phyloP scores from a whole-genome alignment of 2,888 invertebrate genomes.

The Ophioninae sp. region DNA sequence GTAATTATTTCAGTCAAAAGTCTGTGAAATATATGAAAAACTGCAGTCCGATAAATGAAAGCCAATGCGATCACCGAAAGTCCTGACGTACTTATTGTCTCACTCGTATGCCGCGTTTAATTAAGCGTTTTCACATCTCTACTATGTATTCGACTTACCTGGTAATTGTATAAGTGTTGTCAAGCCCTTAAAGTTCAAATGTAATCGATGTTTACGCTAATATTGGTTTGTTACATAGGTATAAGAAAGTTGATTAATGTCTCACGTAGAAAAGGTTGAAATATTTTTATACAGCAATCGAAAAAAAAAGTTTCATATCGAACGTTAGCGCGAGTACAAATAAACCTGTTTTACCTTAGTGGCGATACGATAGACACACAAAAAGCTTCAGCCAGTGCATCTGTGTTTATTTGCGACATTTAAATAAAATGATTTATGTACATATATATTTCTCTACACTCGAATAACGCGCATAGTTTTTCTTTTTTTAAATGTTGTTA shows the following conservation, averaged over 20 bases:
- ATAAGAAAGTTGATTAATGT: slow-evolving; percentile 31
- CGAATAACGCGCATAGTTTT: slow-evolving; percentile 47
- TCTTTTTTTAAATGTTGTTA: not conserved
- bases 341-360: slow-evolving; percentile 8
- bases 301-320: slow-evolving; percentile 17
- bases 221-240: slow-evolving; percentile 37
- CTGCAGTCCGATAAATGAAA: not conserved
- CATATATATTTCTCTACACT: slow-evolving; percentile 63
- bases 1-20: not conserved
- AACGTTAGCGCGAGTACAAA: slow-evolving; percentile 8
- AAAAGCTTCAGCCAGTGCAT: slow-evolving; percentile 32
- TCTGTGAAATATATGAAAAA: too few relatives aligned
- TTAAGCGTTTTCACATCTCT: slow-evolving; percentile 5
- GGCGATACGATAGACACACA: not conserved
- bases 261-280: slow-evolving; percentile 25
- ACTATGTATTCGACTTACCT: slow-evolving; percentile 37
- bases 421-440: slow-evolving; percentile 70
- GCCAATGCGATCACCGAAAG: not conserved
- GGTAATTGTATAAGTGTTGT: slow-evolving; percentile 25
- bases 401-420: slow-evolving; percentile 61
- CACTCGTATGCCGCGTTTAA: not conserved
- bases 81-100: not conserved
- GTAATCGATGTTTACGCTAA: not conserved
- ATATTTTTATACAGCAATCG: slow-evolving; percentile 53
- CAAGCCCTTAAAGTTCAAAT: slow-evolving; percentile 5